phyloP scores from a whole-genome alignment of 2,113 vertebrate species.

The Ptyas mucosa region DNA sequence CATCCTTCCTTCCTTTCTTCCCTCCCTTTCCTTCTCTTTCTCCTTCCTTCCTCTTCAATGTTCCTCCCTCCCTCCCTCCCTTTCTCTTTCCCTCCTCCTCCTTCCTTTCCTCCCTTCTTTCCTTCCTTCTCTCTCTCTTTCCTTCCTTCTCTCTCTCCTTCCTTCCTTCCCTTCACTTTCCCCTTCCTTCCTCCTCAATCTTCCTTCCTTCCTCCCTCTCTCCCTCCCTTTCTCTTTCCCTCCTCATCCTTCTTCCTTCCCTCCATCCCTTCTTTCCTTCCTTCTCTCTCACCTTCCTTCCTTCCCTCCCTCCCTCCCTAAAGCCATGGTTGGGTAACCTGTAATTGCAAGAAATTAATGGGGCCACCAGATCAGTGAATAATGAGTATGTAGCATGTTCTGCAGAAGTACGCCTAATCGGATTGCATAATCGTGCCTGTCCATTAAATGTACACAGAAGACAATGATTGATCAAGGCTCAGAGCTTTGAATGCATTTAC shows the following conservation, averaged over 20 bases:
- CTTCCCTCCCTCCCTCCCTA: not conserved
- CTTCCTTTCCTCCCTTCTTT: no score
- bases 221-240: no score
- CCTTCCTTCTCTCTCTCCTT: no score
- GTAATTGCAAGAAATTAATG: not conserved
- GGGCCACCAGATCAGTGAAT: not conserved
- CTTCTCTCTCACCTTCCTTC: fast-evolving
- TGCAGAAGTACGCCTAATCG: not conserved
- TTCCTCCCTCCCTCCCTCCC: no score
- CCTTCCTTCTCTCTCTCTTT: no score
- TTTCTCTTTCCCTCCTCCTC: no score
- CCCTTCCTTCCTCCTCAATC: fast-evolving
- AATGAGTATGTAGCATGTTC: not conserved
- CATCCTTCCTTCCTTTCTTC: no score
- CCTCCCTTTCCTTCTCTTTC: no score
- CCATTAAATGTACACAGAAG: not conserved
- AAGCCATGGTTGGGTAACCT: not conserved
- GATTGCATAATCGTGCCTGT: not conserved
- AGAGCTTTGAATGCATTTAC: not conserved
- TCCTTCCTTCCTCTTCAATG: no score
- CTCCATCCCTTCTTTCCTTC: no score
- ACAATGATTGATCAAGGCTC: not conserved
- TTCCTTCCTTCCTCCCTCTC: fast-evolving
- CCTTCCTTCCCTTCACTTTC: no score
- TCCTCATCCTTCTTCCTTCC: no score